Evolutionary conservation across 2,113 vertebrate genomes (phyloP).

Genomic region (Gopherus evgoodei): DNA sequence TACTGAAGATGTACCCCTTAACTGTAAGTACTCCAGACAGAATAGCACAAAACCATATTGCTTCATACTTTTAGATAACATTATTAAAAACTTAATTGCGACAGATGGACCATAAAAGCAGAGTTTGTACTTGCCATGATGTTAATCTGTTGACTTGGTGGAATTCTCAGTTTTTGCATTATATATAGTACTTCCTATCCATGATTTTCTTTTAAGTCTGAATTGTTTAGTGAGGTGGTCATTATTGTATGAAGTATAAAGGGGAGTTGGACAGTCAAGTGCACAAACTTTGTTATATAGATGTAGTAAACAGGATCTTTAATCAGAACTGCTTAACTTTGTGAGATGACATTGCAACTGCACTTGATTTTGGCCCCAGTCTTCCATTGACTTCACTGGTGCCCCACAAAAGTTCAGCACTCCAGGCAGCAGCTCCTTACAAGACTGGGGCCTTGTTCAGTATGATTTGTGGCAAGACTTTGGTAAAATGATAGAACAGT

Average conservation of each 20-base stretch:
- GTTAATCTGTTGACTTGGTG: constrained; percentile 6
- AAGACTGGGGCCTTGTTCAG: background rate
- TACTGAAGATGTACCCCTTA: background rate
- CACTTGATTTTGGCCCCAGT: background rate
- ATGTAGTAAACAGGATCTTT: background rate
- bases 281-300: background rate
- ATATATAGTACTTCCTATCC: background rate
- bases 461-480: background rate
- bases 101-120: background rate
- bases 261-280: background rate
- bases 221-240: background rate
- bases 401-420: background rate
- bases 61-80: background rate
- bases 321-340: background rate
- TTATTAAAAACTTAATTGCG: constrained; percentile 20
- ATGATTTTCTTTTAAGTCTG: background rate
- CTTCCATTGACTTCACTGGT: background rate
- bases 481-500: background rate
- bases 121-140: background rate
- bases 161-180: background rate
- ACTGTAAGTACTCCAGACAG: background rate
- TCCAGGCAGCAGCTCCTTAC: background rate
- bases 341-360: background rate
- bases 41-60: background rate
- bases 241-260: background rate